Evolutionary conservation across 1,140 invertebrate species (phyloP), one percentile per base, ranked within the genome.

Genomic region (Stratiolaelaps scimitus): DNA sequence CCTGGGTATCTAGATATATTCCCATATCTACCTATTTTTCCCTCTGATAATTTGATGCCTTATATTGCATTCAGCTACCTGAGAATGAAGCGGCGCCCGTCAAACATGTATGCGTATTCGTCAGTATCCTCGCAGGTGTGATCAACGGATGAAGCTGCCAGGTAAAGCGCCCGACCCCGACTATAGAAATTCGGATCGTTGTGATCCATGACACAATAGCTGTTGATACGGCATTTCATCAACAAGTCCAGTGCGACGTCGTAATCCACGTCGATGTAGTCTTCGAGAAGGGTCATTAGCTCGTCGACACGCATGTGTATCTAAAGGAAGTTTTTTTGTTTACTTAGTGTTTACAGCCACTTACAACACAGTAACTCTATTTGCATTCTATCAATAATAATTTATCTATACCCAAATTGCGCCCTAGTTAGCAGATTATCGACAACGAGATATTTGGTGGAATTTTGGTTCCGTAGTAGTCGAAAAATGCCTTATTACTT

Each of bases 141-240:
- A 23, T 60, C 53, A 15, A 60, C 15, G 15, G 26, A 29, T 34
- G 53, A 60, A 13, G 53, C 53, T 15, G 53, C 53, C 15, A 60
- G 23, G 10, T 60, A 60, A 34, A 60, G 26, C 15, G 53, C 53
- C 1, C 53, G 53, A 17, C 53, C 53, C 34, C 53, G 17, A 60
- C 53, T 60, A 15, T 29, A 34, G 34, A 29, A 60, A 20, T 60
- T 34, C 15, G 53, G 53, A 26, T 60, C 53, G 53, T 60, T 60
- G 23, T 60, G 53, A 10, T 60, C 53, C 26, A 60, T 60, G 13
- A 60, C 53, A 10, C 17, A 34, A 23, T 60, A 34, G 23, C 53
- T 29, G 53, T 60, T 60, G 1, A 60, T 23, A 17, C 34, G 26
- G 53, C 53, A 60, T 23, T 60, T 60, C 53, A 60, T 60, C 26